Evolutionary conservation across 2,113 vertebrate genomes (phyloP).

Genomic region (Orientallactaga bullata): DNA sequence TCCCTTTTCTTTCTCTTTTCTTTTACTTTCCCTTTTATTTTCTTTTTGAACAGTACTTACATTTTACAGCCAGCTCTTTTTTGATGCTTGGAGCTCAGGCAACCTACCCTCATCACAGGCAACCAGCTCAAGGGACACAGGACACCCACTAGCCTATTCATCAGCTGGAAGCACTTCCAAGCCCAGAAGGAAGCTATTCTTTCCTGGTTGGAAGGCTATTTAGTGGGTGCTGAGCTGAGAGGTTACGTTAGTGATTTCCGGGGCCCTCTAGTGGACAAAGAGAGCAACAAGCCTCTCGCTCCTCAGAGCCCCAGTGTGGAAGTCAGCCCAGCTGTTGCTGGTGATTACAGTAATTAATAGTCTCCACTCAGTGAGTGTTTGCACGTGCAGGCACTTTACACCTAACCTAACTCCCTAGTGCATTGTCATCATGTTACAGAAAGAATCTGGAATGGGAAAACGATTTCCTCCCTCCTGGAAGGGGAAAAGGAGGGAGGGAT

Average conservation of each 20-base stretch:
- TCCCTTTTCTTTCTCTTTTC: no score
- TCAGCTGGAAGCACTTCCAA: not conserved
- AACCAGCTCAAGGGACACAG: not conserved
- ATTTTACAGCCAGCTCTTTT: not conserved
- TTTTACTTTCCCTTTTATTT: no score
- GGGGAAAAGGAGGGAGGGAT: no score
- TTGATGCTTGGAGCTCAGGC: not conserved
- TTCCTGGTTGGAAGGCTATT: not conserved
- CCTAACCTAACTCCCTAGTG: not conserved
- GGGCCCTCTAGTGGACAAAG: slow-evolving; percentile 57
- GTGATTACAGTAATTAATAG: not conserved
- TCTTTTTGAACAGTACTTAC: no score
- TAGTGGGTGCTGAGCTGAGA: rapidly evolving
- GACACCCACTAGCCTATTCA: not conserved
- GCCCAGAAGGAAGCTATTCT: not conserved
- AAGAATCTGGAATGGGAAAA: slow-evolving; percentile 14
- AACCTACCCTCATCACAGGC: not conserved
- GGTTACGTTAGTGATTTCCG: not conserved
- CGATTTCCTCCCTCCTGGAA: no score
- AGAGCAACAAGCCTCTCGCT: not conserved
- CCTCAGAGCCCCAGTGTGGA: no score
- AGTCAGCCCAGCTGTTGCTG: not conserved
- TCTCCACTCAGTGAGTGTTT: rapidly evolving
- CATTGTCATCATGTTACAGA: not conserved
- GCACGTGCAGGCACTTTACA: not conserved